Evolutionary conservation across 2,888 invertebrate species (phyloP).

Genomic region (Mesorhabditis spiculigera): DNA sequence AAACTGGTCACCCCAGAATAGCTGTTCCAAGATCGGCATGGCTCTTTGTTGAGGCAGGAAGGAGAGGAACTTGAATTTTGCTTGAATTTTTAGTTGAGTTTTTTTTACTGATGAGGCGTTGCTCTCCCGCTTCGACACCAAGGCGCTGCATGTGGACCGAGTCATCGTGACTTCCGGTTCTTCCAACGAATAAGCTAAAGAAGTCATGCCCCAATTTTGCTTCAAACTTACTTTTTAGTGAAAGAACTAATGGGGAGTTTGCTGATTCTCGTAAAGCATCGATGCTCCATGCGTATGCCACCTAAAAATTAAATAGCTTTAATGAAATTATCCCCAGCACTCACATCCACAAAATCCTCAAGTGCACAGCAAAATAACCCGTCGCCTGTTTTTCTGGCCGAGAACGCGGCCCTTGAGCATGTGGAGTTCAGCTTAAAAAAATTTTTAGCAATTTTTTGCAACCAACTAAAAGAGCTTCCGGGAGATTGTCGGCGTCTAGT

Average conservation of each 20-base stretch:
- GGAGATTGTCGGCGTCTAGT: too few species aligned
- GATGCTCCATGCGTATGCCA: background rate
- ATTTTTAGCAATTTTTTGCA: background rate
- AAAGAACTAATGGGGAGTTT: background rate
- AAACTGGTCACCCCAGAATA: slow-evolving; percentile 33
- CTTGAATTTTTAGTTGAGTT: background rate
- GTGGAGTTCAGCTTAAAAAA: background rate
- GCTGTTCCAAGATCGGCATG: slow-evolving; percentile 33
- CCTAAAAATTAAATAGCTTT: background rate
- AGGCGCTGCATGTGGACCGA: background rate
- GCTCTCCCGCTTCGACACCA: background rate
- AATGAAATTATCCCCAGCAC: background rate
- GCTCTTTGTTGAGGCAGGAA: slow-evolving; percentile 18
- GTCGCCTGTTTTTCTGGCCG: background rate
- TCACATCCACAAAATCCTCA: background rate
- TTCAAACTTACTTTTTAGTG: background rate
- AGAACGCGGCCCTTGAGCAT: background rate
- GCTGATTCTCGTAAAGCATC: background rate
- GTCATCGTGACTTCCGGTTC: background rate
- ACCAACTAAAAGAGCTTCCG: too few species aligned
- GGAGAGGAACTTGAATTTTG: slow-evolving; percentile 15
- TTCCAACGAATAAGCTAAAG: background rate
- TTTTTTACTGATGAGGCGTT: background rate
- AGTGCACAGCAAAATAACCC: background rate
- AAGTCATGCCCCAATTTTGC: background rate